Conservation (phyloP, 1,140 invertebrate species). For the Glossosoma conforme region DNA sequence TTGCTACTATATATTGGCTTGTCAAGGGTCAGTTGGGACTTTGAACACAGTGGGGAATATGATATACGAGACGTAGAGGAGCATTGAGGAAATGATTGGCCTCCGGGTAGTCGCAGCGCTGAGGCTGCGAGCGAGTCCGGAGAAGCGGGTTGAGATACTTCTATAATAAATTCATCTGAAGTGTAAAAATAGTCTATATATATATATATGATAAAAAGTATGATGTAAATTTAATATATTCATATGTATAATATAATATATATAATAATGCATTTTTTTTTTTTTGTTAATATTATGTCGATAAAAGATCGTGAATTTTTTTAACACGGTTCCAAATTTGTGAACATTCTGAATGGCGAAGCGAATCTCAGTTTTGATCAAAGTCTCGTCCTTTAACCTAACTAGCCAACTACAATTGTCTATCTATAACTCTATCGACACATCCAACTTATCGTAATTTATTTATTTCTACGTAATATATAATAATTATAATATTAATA, state of each 20-base stretch:
- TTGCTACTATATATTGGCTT: background rate
- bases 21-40: background rate
- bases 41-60: background rate
- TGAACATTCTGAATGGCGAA: constrained; percentile 17
- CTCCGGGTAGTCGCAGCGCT: background rate
- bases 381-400: constrained; percentile 13
- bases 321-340: constrained; percentile 15
- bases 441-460: constrained; percentile 20
- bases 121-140: background rate
- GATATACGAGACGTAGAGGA: background rate
- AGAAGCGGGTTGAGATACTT: background rate
- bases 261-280: constrained; percentile 12
- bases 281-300: constrained; percentile 14
- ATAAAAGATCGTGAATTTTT: constrained; percentile 11
- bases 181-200: constrained; percentile 28
- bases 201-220: constrained; percentile 26
- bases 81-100: background rate
- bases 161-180: constrained; percentile 23
- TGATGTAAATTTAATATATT: constrained; percentile 22
- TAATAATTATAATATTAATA: constrained; percentile 23
- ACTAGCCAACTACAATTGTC: constrained; percentile 24
- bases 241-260: constrained; percentile 20
- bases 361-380: constrained; percentile 9
- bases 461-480: too few species aligned
- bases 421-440: constrained; percentile 25